A percentile compares a stretch with the other conserved stretches of the same genome.
Conservation (phyloP, 2,888 invertebrate species). For the Drosophila subquinaria region DNA sequence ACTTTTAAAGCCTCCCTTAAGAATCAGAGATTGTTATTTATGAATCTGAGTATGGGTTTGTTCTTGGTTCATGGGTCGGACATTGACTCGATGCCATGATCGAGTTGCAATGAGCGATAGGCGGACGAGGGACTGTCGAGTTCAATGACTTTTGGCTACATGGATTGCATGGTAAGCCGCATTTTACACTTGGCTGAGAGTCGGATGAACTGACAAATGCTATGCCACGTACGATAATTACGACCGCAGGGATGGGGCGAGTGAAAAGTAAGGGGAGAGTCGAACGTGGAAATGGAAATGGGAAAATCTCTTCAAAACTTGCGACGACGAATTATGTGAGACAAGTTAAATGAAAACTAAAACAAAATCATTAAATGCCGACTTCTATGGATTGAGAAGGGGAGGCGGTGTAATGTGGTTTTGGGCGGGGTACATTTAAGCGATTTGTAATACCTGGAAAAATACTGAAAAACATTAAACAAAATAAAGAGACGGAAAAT, state of each 20-base stretch:
- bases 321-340: conserved; percentile 26
- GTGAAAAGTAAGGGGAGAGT: not conserved
- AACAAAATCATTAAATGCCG: conserved; percentile 57
- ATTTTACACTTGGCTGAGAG: conserved; percentile 58
- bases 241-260: not conserved
- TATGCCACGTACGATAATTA: conserved; percentile 34
- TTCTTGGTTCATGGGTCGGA: not conserved
- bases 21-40: not conserved
- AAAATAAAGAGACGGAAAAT: conserved; percentile 61
- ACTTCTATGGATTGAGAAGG: conserved; percentile 20
- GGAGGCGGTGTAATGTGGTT: not conserved
- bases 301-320: conserved; percentile 20
- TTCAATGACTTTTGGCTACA: conserved; percentile 59
- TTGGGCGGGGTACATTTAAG: conserved; percentile 22
- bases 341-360: conserved; percentile 64
- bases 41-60: not conserved
- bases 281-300: conserved; percentile 8
- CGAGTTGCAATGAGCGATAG: not conserved
- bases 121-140: conserved; percentile 18
- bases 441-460: conserved; percentile 46
- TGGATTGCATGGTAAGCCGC: conserved; percentile 55
- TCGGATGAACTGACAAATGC: conserved; percentile 36
- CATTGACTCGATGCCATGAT: conserved; percentile 1
- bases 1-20: not conserved
- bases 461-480: conserved; percentile 18